These are phyloP conservation scores for Synanthedon andrenaeformis DNA, from an alignment of 2,888 invertebrate genomes.

Conservation along the genomic window DNA sequence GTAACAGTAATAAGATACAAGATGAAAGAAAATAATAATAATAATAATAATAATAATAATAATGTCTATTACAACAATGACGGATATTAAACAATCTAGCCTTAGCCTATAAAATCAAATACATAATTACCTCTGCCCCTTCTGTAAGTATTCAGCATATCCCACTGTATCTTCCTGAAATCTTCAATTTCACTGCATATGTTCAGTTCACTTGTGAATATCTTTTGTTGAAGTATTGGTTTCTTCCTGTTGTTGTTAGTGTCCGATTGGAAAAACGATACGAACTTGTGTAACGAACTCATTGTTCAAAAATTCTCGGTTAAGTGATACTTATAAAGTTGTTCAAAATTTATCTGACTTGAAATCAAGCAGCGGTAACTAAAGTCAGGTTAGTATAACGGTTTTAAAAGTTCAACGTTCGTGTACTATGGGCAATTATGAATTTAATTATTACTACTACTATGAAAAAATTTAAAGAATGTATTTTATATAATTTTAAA, in stretches of 20 bases:
- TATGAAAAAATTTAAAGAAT: background rate
- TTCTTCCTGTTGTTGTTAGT: conserved; percentile 56
- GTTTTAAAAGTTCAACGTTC: conserved; percentile 7
- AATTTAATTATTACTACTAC: background rate
- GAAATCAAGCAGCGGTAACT: background rate
- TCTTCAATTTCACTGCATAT: conserved; percentile 51
- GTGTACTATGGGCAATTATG: background rate
- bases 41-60: too few relatives aligned
- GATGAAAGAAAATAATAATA: too few relatives aligned
- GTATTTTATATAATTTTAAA: background rate
- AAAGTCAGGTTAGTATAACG: conserved; percentile 4
- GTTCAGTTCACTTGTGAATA: conserved; percentile 71
- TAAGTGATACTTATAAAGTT: background rate
- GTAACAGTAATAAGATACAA: too few relatives aligned
- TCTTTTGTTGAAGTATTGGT: conserved; percentile 51
- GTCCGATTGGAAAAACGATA: conserved; percentile 72
- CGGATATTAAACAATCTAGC: too few relatives aligned
- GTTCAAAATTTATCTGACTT: background rate
- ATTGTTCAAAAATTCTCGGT: conserved; percentile 29
- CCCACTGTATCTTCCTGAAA: conserved; percentile 66
- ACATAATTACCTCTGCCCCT: conserved; percentile 46
- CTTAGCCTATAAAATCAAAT: background rate
- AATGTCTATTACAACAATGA: too few relatives aligned
- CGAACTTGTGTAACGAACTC: conserved; percentile 73
- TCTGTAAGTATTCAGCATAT: conserved; percentile 58